A percentile compares a stretch with the other conserved stretches of the same genome.
Conservation (phyloP, 2,113 vertebrate genomes). For the Cyanistes caeruleus region DNA sequence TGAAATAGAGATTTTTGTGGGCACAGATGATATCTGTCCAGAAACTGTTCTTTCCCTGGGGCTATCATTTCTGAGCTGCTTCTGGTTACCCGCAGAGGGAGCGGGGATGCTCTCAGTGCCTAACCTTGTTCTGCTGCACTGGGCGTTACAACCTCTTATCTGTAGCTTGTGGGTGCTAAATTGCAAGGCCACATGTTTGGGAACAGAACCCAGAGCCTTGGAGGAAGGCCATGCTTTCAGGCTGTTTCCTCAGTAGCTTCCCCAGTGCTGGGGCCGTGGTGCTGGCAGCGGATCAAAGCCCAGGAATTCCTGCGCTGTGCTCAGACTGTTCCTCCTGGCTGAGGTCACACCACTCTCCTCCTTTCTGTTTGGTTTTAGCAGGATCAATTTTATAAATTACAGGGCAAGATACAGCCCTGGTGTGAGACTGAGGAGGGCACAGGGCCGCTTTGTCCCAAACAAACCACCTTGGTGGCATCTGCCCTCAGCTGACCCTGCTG, state of each 20-base stretch:
- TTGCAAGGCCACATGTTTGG: background rate
- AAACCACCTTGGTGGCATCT: fast-evolving
- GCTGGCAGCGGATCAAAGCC: background rate
- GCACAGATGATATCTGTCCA: background rate
- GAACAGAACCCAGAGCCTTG: background rate
- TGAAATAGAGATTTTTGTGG: background rate
- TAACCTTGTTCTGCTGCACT: background rate
- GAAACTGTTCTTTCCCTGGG: background rate
- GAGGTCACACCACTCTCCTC: background rate
- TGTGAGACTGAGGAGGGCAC: background rate
- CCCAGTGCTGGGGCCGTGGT: fast-evolving
- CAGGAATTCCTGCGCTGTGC: background rate
- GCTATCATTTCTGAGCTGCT: background rate
- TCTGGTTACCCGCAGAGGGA: background rate
- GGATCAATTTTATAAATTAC: background rate
- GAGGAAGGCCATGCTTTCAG: background rate
- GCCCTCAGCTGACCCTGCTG: background rate
- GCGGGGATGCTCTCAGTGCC: background rate
- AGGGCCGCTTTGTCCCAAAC: background rate
- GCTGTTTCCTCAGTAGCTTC: background rate
- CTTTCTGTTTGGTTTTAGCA: background rate
- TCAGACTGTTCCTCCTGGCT: background rate
- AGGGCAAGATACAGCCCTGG: background rate
- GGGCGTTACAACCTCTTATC: fast-evolving
- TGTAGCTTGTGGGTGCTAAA: background rate